These are phyloP conservation scores for Tyrannus savana DNA, from an alignment of 2,113 vertebrate genomes.

Conservation along the genomic window DNA sequence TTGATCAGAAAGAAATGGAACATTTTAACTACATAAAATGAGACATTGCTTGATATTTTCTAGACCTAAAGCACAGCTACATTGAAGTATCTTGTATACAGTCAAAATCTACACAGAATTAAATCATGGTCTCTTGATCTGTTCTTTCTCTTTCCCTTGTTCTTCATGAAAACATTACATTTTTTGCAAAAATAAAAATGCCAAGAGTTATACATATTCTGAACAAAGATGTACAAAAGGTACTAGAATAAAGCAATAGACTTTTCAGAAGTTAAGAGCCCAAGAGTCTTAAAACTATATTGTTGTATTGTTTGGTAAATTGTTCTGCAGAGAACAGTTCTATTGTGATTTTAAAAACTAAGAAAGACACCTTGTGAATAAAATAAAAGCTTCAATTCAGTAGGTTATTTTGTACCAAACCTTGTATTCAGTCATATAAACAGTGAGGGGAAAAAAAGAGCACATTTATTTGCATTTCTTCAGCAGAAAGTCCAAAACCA, in stretches of 20 bases:
- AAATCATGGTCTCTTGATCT: neutral
- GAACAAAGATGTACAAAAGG: neutral
- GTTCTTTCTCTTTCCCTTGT: neutral
- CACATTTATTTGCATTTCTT: neutral
- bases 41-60: neutral
- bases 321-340: neutral
- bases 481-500: neutral
- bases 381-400: neutral
- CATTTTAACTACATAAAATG: neutral
- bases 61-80: neutral
- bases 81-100: neutral
- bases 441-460: neutral
- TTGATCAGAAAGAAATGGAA: neutral
- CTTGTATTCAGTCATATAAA: neutral
- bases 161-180: neutral
- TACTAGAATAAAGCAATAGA: neutral
- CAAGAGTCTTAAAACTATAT: neutral
- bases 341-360: neutral
- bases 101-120: neutral
- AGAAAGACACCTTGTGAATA: neutral
- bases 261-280: neutral
- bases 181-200: neutral
- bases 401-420: neutral
- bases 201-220: too few relatives aligned
- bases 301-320: neutral